Conservation (phyloP, 2,888 invertebrate species). For the Troilus luridus region DNA sequence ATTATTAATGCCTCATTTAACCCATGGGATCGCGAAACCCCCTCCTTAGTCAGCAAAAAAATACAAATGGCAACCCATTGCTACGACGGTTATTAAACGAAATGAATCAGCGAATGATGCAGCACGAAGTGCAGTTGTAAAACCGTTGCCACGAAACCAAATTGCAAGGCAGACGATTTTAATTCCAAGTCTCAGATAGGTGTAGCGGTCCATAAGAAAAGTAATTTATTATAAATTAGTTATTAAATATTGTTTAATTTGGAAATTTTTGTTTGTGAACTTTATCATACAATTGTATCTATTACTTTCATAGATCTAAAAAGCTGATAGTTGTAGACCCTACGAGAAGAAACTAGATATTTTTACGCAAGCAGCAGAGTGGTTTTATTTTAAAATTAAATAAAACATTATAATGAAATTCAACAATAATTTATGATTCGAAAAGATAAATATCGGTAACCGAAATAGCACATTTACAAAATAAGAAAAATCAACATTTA, state of each 20-base stretch:
- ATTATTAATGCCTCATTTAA: neutral
- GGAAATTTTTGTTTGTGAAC: too few relatives aligned
- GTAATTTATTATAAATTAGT: neutral
- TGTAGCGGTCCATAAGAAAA: neutral
- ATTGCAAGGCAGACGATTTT: neutral
- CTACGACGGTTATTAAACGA: neutral
- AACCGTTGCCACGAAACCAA: constrained; percentile 22
- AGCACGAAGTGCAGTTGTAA: neutral
- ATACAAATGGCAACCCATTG: constrained; percentile 15
- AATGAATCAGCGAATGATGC: constrained; percentile 36
- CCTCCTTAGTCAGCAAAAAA: constrained; percentile 30
- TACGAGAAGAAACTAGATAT: too few relatives aligned
- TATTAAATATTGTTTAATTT: too few relatives aligned
- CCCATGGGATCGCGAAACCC: constrained; percentile 11
- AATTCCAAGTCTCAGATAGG: neutral
- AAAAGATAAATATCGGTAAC: too few relatives aligned
- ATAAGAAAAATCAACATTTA: neutral
- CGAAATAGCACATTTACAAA: too few relatives aligned
- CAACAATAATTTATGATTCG: too few relatives aligned
- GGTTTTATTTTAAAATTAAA: too few relatives aligned
- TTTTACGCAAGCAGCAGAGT: too few relatives aligned
- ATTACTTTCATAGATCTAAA: too few relatives aligned
- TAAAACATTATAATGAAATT: too few relatives aligned
- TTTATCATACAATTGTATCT: too few relatives aligned
- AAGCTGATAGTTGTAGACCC: too few relatives aligned